phyloP scores from a whole-genome alignment of 2,113 vertebrate species.

The Sprattus sprattus region DNA sequence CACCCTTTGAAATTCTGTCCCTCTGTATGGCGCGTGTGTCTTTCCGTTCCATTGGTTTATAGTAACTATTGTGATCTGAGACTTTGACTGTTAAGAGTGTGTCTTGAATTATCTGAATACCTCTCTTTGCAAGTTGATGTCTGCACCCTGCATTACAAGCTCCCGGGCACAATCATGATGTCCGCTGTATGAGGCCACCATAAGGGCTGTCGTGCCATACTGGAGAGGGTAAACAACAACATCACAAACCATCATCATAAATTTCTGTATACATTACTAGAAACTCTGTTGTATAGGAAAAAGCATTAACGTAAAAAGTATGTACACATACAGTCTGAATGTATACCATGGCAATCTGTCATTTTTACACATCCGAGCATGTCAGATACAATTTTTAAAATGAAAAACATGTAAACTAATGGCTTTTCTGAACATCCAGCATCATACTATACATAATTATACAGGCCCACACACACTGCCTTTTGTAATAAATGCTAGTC shows the following conservation, averaged over 20 bases:
- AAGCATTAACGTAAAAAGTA: not conserved
- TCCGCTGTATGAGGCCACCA: conserved; percentile 91
- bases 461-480: not conserved
- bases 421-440: not conserved
- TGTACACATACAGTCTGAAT: not conserved
- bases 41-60: not conserved
- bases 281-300: not conserved
- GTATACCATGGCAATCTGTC: too few relatives aligned
- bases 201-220: conserved; percentile 91
- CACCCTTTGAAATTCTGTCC: not conserved
- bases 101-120: conserved; percentile 61
- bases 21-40: not conserved
- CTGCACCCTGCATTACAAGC: conserved; percentile 91
- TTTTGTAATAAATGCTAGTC: conserved; percentile 39
- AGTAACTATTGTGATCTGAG: not conserved
- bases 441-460: not conserved
- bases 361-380: not conserved
- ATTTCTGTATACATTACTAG: not conserved
- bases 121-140: conserved; percentile 97
- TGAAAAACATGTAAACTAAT: too few relatives aligned
- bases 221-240: conserved; percentile 63
- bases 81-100: not conserved
- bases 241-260: conserved; percentile 11
- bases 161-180: conserved; percentile 85
- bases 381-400: too few relatives aligned